These are phyloP conservation scores for Siphlonurus alternatus DNA, from an alignment of 2,888 invertebrate species.

Conservation along the genomic window DNA sequence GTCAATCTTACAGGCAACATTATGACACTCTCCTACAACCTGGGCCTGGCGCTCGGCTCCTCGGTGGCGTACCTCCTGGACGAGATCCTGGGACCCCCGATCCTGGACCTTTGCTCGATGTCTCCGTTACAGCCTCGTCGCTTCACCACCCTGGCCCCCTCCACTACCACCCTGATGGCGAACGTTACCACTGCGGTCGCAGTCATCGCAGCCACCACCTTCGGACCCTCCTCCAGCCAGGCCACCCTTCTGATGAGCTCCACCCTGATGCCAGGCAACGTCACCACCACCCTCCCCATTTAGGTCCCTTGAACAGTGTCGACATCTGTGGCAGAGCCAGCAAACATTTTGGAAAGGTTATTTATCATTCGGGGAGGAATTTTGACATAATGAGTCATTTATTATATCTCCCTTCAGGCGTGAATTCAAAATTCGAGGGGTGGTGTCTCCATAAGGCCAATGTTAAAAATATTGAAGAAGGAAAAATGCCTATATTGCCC, in stretches of 20 bases:
- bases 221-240: not conserved
- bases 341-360: no score
- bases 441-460: no score
- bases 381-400: no score
- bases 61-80: conserved; percentile 66
- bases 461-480: no score
- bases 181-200: not conserved
- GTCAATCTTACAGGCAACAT: conserved; percentile 51
- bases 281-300: no score
- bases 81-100: conserved; percentile 29
- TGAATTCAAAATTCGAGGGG: no score
- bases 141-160: not conserved
- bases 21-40: conserved; percentile 83
- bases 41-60: conserved; percentile 70
- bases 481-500: no score
- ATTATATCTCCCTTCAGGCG: no score
- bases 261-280: no score
- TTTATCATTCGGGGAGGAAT: no score
- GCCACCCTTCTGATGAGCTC: not conserved
- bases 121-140: not conserved
- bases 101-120: conserved; percentile 11
- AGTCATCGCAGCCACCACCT: not conserved
- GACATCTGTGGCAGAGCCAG: no score
- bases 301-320: no score
- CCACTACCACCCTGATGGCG: not conserved